Conservation (phyloP, 2,113 vertebrate genomes). For the Podilymbus podiceps region DNA sequence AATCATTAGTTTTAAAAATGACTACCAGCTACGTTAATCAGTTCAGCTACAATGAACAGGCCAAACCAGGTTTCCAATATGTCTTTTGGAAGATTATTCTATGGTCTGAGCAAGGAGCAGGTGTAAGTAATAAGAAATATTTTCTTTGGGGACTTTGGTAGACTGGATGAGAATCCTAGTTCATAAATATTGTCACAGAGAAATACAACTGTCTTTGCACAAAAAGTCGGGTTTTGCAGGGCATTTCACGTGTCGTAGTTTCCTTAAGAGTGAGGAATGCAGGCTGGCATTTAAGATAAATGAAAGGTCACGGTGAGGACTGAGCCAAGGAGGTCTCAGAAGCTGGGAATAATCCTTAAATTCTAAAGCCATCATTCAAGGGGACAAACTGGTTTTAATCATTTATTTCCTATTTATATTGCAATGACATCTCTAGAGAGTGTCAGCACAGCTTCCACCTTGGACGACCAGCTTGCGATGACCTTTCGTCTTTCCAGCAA, state of each 20-base stretch:
- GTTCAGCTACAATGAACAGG: neutral
- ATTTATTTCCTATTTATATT: neutral
- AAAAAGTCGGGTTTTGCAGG: neutral
- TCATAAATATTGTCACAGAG: constrained; percentile 14
- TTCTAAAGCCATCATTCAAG: neutral
- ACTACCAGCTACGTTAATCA: neutral
- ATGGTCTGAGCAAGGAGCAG: neutral
- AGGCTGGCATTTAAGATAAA: neutral
- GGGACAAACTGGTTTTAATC: neutral
- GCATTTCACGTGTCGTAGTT: neutral
- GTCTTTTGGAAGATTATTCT: neutral
- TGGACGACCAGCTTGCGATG: rapidly evolving
- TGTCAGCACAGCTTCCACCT: neutral
- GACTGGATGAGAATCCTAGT: neutral
- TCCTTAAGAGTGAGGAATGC: neutral
- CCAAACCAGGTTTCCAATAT: neutral
- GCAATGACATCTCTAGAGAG: neutral
- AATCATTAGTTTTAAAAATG: constrained; percentile 15
- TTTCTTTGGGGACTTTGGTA: neutral
- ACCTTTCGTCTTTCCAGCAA: neutral
- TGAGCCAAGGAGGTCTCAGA: neutral
- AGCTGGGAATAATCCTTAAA: neutral
- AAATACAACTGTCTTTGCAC: neutral
- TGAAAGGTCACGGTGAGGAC: neutral
- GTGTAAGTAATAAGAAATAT: neutral